Conservation (phyloP, 2,797 vertebrate genomes). For the Catharus ustulatus region DNA sequence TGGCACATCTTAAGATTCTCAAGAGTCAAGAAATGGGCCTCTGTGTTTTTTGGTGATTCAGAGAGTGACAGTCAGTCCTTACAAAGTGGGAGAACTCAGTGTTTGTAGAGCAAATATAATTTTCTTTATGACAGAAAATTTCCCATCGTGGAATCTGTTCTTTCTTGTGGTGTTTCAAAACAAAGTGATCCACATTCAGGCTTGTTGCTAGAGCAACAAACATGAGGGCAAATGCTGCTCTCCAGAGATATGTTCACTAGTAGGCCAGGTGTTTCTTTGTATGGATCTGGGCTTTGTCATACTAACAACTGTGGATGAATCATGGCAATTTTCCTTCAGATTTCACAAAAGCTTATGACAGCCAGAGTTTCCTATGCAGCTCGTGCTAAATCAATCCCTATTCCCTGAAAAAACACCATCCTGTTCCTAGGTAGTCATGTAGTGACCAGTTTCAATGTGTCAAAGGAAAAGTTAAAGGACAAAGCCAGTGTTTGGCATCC, state of each 20-base stretch:
- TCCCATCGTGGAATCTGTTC: constrained; percentile 44
- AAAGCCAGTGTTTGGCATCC: neutral
- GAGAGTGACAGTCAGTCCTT: constrained; percentile 39
- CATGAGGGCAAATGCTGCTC: neutral
- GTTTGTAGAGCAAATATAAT: constrained; percentile 49
- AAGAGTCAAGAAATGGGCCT: constrained; percentile 11
- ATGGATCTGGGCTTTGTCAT: constrained; percentile 30
- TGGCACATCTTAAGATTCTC: constrained; percentile 61
- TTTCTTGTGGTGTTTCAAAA: constrained; percentile 16
- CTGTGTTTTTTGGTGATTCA: constrained; percentile 59
- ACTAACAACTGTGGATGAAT: constrained; percentile 41
- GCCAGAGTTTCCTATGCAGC: neutral
- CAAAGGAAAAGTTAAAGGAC: neutral
- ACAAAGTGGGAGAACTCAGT: constrained; percentile 50
- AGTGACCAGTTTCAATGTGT: neutral
- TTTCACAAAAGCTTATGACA: neutral
- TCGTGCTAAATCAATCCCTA: neutral
- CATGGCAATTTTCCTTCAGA: constrained; percentile 36
- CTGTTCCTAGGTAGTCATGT: neutral
- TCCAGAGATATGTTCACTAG: neutral
- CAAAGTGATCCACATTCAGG: neutral
- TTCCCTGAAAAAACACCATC: neutral
- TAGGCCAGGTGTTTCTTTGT: constrained; percentile 45
- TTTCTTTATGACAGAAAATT: constrained; percentile 60
- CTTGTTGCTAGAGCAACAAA: constrained; percentile 53